Conservation (phyloP, 2,797 vertebrate genomes). For the Coregonus ussuriensis region DNA sequence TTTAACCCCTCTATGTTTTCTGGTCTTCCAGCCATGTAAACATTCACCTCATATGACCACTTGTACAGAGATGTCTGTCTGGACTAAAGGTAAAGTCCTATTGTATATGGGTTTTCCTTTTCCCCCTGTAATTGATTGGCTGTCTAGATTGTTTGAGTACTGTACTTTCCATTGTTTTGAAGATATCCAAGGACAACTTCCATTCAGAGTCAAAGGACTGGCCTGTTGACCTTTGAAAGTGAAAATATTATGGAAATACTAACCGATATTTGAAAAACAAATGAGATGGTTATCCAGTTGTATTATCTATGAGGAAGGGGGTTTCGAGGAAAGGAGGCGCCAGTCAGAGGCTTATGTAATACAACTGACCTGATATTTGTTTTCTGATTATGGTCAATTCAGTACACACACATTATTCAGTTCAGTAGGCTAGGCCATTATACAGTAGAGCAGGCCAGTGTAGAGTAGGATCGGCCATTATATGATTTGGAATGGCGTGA, state of each 20-base stretch:
- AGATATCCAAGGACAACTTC: slow-evolving; percentile 11
- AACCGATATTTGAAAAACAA: slow-evolving; percentile 50
- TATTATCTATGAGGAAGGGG: slow-evolving; percentile 38
- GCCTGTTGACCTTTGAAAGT: slow-evolving; percentile 1
- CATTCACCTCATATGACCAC: neutral
- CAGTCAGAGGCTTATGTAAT: slow-evolving; percentile 42
- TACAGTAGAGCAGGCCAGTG: slow-evolving; percentile 19
- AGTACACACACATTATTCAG: neutral
- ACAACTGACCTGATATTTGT: slow-evolving; percentile 9
- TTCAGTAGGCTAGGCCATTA: neutral
- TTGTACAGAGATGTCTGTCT: neutral
- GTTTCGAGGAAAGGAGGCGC: slow-evolving; percentile 18
- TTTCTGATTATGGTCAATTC: neutral
- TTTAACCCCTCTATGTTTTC: slow-evolving; percentile 7
- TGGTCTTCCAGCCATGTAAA: slow-evolving; percentile 1
- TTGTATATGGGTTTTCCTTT: neutral
- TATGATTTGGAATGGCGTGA: slow-evolving; percentile 9
- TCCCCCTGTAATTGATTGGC: neutral
- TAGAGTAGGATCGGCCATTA: slow-evolving; percentile 3
- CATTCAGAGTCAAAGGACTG: slow-evolving; percentile 30
- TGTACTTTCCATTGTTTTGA: slow-evolving; percentile 18
- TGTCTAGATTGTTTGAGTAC: neutral
- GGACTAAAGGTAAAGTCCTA: slow-evolving; percentile 24
- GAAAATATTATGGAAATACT: slow-evolving; percentile 57
- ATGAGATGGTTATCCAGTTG: slow-evolving; percentile 36